A percentile compares a stretch with the other conserved stretches of the same genome.
phyloP scores from a whole-genome alignment of 2,888 invertebrate genomes.

The Reticulitermes lucifugus region DNA sequence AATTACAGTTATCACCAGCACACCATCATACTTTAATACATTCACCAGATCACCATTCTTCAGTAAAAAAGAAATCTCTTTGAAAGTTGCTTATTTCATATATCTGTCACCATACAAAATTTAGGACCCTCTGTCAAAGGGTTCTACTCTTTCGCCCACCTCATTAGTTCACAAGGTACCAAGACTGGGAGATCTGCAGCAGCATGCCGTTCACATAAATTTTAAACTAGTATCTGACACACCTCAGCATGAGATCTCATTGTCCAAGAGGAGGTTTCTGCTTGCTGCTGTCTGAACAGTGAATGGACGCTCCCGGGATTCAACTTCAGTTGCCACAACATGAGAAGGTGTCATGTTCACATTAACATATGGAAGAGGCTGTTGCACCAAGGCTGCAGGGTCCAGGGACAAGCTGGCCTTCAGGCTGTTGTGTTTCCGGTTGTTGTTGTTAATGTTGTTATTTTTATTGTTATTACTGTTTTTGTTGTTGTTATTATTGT shows the following conservation, averaged over 20 bases:
- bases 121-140: no score
- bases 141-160: no score
- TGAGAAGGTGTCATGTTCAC: conserved; percentile 51
- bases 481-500: conserved; percentile 41
- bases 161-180: no score
- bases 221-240: neutral
- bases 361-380: conserved; percentile 51
- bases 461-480: no score
- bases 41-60: no score
- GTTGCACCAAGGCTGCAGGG: conserved; percentile 59
- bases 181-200: neutral
- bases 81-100: no score
- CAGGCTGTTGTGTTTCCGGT: conserved; percentile 55
- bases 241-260: conserved; percentile 55
- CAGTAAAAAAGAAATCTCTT: no score
- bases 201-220: neutral
- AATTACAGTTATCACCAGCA: no score
- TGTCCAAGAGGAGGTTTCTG: conserved; percentile 51
- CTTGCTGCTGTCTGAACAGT: conserved; percentile 50
- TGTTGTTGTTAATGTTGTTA: conserved; percentile 37
- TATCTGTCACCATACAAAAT: no score
- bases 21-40: no score
- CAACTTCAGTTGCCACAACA: conserved; percentile 37
- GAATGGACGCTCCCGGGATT: conserved; percentile 50
- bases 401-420: conserved; percentile 64